Conservation (phyloP, 2,797 vertebrate species). For the Mallotus villosus region DNA sequence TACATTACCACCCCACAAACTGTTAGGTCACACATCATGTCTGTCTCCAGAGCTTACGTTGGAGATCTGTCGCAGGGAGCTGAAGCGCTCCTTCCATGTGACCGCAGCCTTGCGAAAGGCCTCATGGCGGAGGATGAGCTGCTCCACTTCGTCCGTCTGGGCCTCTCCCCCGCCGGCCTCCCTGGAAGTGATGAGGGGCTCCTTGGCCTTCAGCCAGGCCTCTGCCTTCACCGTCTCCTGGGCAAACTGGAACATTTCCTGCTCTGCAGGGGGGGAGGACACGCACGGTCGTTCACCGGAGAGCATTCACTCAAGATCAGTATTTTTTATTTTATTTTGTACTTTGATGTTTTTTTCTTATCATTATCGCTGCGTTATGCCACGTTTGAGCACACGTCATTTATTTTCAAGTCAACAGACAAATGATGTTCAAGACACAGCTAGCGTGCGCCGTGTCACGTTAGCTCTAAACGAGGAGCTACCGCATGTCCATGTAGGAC, state of each 20-base stretch:
- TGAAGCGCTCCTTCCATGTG: slow-evolving; percentile 94
- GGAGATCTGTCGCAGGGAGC: slow-evolving; percentile 87
- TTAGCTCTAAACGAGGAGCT: slow-evolving; percentile 11
- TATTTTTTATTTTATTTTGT: not conserved
- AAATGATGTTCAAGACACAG: not conserved
- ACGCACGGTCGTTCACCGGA: not conserved
- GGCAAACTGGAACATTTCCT: slow-evolving; percentile 87
- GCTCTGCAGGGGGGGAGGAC: slow-evolving; percentile 72
- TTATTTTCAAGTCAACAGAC: not conserved
- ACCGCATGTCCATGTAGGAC: slow-evolving; percentile 31
- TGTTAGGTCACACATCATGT: not conserved
- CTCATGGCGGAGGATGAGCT: slow-evolving; percentile 92
- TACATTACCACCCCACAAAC: too few species aligned
- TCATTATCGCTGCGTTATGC: slow-evolving; percentile 21
- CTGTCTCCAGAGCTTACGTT: slow-evolving; percentile 70
- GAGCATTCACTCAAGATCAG: not conserved
- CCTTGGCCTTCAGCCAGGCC: slow-evolving; percentile 89
- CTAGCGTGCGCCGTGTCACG: slow-evolving; percentile 14
- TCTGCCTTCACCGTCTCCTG: slow-evolving; percentile 85
- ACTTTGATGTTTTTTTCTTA: not conserved
- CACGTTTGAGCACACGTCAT: not conserved
- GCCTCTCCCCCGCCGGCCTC: slow-evolving; percentile 71
- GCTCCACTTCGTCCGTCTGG: slow-evolving; percentile 88
- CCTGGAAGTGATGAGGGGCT: slow-evolving; percentile 78
- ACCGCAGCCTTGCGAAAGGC: slow-evolving; percentile 91